phyloP scores from a whole-genome alignment of 2,888 invertebrate genomes.

The Dimorphilus gyrociliatus region DNA sequence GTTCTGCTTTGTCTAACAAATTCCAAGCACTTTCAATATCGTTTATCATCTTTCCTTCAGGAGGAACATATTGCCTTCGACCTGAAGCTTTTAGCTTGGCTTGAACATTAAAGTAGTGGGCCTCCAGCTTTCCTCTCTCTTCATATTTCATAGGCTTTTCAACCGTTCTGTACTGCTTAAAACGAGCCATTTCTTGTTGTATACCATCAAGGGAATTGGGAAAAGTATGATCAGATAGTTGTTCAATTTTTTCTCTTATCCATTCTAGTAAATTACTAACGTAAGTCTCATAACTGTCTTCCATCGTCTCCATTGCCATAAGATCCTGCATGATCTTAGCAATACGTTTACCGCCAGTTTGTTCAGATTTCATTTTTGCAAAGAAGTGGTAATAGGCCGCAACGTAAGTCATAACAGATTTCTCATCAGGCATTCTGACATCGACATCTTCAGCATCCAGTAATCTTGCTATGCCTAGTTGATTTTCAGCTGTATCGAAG shows the following conservation, averaged over 20 bases:
- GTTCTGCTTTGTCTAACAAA: constrained; percentile 75
- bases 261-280: constrained; percentile 73
- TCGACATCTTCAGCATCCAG: constrained; percentile 56
- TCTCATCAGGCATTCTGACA: constrained; percentile 82
- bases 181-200: constrained; percentile 66
- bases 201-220: constrained; percentile 90
- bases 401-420: constrained; percentile 95
- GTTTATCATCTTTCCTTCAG: constrained; percentile 69
- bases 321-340: constrained; percentile 92
- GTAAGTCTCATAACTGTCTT: constrained; percentile 67
- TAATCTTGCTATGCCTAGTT: constrained; percentile 77
- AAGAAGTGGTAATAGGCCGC: constrained; percentile 98
- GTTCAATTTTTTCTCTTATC: constrained; percentile 68
- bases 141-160: constrained; percentile 93
- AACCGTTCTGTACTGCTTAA: constrained; percentile 85
- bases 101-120: constrained; percentile 86
- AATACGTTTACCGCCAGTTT: constrained; percentile 88
- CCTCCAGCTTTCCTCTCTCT: constrained; percentile 81
- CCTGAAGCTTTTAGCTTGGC: constrained; percentile 84
- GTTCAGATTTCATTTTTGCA: constrained; percentile 95
- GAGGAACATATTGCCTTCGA: constrained; percentile 26
- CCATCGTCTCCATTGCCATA: constrained; percentile 83
- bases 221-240: constrained; percentile 66
- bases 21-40: constrained; percentile 93
- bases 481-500: constrained; percentile 78